Base-by-base conservation (phyloP, 1,140 invertebrate species). In the Akabosia matsudoensis region DNA sequence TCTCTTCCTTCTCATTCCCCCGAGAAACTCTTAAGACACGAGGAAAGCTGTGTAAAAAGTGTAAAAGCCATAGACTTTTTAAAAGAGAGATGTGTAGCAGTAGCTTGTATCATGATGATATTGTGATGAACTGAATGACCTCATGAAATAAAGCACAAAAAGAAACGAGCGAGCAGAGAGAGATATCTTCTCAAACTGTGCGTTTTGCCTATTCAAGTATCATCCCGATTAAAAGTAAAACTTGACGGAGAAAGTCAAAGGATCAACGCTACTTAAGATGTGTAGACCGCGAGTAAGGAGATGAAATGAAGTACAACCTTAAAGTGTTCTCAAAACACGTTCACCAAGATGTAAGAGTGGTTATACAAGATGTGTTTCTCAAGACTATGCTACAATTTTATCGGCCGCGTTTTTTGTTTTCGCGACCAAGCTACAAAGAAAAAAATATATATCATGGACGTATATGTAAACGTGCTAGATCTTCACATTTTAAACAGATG, bases 151-250 rank as follows among this genome's bases (percentile, higher is more conserved):
- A 67, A 67, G 61, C 13, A 67, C 13, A 30, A 67, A 30, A 45
- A 18, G 37, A 18, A 45, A 45, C 18, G 37, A 45, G 61, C 30
- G 24, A 4, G n/a, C 61, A 30, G 30, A 61, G 24, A n/a, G 24
- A 24, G 14, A n/a, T 13, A 61, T 61, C 54, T 13, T 61, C 13
- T 10, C 26, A 28, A 67, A 30, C 10, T 56, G 54, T 10, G 28
- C 28, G 24, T 30, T n/a, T 31, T 13, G 61, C 28, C 61, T 67
- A 67, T 30, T 67, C 61, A 67, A 67, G 61, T 67, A 67, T 31
- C 61, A 67, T 61, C 54, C 13, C 31, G 61, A 67, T 67, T 67
- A 67, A 67, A 67, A 67, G 26, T 67, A 67, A 67, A 67, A 67
- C 61, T 28, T 67, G 31, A 67, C 61, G 7, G 31, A 30, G 28